Evolutionary conservation across 92 coral and sea anemone genomes (phyloP), one percentile per base, ranked within the genome.

Genomic region (Scolanthus callimorphus): DNA sequence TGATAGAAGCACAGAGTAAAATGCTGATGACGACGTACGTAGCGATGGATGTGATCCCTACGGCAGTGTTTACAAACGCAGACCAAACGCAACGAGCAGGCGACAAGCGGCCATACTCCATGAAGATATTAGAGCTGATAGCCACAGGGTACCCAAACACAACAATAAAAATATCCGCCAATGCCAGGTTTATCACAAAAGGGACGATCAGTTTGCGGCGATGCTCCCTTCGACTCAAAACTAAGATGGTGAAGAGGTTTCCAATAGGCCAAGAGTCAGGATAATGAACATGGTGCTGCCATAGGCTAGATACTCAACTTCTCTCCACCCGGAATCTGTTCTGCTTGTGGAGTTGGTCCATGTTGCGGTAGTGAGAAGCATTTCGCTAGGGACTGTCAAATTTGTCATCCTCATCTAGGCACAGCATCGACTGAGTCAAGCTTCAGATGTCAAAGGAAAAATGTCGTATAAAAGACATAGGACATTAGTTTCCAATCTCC

Each of bases 161-260:
- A 17, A 65, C 45, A 26, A 78, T 78, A 17, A 71, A 30, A 20
- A 72, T 64, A 44, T 55, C 72, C 4, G 84, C 84, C 22, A 70
- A 15, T 1, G 84, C 78, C 2, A 78, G 64, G 48, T 78, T 79
- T 21, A 79, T 19, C 85, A 79, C 63, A 2, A 71, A 57, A 17
- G 79, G 71, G 12, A 71, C 39, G 3, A 72, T 29, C 0, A 23
- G 23, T n/a, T 62, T 60, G 26, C 38, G 29, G 17, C 81, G 80
- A 49, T 71, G 79, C 56, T 79, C 79, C 19, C 23, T 44, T 23
- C 58, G 62, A 2, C 38, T 4, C 0, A 79, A 29, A 11, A 79
- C 71, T 31, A 71, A 0, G 11, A 79, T 30, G 15, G 61, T 49
- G 20, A 57, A 13, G 1, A 29, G 12, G 55, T 79, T 79, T 15